Base-by-base conservation (phyloP, 2,113 vertebrate species). In the Phyllopteryx taeniolatus region DNA sequence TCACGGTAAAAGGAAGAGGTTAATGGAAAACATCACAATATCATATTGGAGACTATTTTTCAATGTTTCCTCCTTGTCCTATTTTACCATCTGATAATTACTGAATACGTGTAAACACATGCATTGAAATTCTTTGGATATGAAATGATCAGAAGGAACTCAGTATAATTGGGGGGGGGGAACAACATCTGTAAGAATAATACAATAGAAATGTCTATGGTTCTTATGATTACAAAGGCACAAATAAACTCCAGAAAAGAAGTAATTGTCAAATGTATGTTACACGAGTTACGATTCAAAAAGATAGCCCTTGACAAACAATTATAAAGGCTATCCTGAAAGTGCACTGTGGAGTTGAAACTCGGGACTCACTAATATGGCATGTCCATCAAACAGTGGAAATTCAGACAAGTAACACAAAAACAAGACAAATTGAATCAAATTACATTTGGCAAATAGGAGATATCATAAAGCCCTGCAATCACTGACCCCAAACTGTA, bases 91-190 rank as follows among this genome's bases (percentile, higher is more conserved):
- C 53, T 60, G 46, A 75, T 44, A 39, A 53, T n/a, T 72, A 51
- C 67, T 73, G 67, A 78, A 76, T n/a, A 68, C 68, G 70, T 78
- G 82, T 86, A 86, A 87, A 86, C 81, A 71, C 70, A 79, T 75
- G 51, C 51, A 80, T 75, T 72, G 63, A 76, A 44, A 73, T 75
- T 77, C 76, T 89, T 85, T 84, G 80, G 75, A 85, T 60, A 61
- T 61, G 31, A 61, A 61, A 61, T 61, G 31, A 35, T 61, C 31
- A 6, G 57, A 60, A 14, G 5, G 13, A 60, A 22, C 5, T 31
- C 11, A 33, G 3, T 15, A 33, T 35, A 15, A 56, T 39, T 0
- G 6, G 4, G 6, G 6, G 9, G 8, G 19, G 7, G 22, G 8
- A n/a, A 54, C 20, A 22, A 54, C n/a, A 10, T 13, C 13, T 46